phyloP scores from a whole-genome alignment of 2,888 invertebrate genomes.

The Hirtodrosophila duncani region DNA sequence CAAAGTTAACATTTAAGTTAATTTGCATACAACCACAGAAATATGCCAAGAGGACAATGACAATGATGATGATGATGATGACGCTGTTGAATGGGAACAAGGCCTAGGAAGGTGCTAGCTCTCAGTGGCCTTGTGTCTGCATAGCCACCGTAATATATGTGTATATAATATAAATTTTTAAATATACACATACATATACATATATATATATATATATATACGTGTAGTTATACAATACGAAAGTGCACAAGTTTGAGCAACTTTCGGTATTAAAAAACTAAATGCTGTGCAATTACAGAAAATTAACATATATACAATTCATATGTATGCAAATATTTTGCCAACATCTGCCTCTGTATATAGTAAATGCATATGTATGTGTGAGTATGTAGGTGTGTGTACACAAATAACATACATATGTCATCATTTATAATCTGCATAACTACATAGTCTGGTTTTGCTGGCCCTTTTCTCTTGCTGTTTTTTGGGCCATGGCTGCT shows the following conservation, averaged over 20 bases:
- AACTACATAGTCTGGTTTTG: too few relatives aligned
- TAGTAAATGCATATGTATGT: conserved; percentile 6
- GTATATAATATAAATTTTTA: not conserved
- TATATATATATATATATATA: not conserved
- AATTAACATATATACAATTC: conserved; percentile 49
- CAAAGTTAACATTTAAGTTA: conserved; percentile 65
- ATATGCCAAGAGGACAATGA: conserved; percentile 15
- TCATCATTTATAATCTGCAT: not conserved
- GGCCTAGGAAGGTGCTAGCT: not conserved
- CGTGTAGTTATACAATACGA: not conserved
- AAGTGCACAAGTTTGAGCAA: not conserved
- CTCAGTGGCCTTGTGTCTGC: not conserved
- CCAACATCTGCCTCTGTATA: conserved; percentile 24
- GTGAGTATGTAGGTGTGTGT: not conserved
- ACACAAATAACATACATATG: not conserved
- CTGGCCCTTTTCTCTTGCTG: too few relatives aligned
- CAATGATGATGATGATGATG: conserved; percentile 1
- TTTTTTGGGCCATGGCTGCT: too few relatives aligned
- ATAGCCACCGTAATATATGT: conserved; percentile 9
- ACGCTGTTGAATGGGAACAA: not conserved
- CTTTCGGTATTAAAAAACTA: conserved; percentile 46
- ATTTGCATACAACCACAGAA: conserved; percentile 68
- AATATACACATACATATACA: not conserved
- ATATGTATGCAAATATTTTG: conserved; percentile 12
- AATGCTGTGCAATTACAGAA: conserved; percentile 53